These are phyloP conservation scores for western clawed frog (Xenopus tropicalis) DNA, from an alignment of 2,113 vertebrate genomes.

Conservation along the genomic window UCB_Xtro_10.0 CM004449.2:88891001-88891500, in stretches of 20 bases:
- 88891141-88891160: slow-evolving; percentile 66
- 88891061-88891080: slow-evolving; percentile 87
- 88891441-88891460: too few relatives aligned
- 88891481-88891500: too few relatives aligned
- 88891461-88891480: too few relatives aligned
- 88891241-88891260: not conserved
- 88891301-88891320: too few relatives aligned
- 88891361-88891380: too few relatives aligned
- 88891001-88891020: not conserved
- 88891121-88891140: slow-evolving; percentile 88
- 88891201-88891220: not conserved
- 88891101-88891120: slow-evolving; percentile 87
- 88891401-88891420: too few relatives aligned
- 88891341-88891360: too few relatives aligned
- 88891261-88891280: not conserved
- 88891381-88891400: too few relatives aligned
- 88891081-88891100: slow-evolving; percentile 83
- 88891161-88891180: not conserved
- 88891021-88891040: too few relatives aligned
- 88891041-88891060: slow-evolving; percentile 15
- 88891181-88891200: not conserved
- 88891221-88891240: not conserved
- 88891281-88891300: not conserved
- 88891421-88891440: too few relatives aligned
- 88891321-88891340: too few relatives aligned